Evolutionary conservation across 2,797 vertebrate genomes (phyloP).

Genomic region (Sorex maritimensis): DNA sequence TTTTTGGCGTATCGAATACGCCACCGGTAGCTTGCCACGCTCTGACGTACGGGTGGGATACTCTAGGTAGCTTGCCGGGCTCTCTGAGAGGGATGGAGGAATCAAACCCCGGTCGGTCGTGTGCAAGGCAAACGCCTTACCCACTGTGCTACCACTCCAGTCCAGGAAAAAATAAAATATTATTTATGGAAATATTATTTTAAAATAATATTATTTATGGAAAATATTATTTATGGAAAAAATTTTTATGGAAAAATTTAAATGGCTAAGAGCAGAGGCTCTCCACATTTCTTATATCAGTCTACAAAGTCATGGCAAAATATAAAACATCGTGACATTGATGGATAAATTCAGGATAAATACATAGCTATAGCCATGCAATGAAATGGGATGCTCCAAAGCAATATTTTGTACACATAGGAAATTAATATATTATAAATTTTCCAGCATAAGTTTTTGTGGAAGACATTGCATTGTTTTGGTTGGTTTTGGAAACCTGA

Average conservation of each 20-base stretch:
- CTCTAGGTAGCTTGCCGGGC: too few species aligned
- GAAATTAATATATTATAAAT: conserved; percentile 9
- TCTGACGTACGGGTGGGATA: too few species aligned
- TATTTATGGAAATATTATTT: background rate
- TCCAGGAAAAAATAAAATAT: background rate
- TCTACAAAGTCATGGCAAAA: conserved; percentile 1
- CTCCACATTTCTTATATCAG: background rate
- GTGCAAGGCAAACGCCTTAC: too few species aligned
- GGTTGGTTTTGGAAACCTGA: background rate
- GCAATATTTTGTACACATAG: background rate
- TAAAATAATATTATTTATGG: background rate
- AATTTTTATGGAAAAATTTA: background rate
- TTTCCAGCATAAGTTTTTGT: background rate
- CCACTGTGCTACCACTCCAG: too few species aligned
- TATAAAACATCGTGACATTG: conserved; percentile 9
- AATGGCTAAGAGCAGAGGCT: background rate
- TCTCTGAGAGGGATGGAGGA: too few species aligned
- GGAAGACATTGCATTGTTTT: background rate
- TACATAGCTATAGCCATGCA: background rate
- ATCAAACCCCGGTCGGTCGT: too few species aligned
- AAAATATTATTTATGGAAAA: background rate
- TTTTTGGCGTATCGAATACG: too few species aligned
- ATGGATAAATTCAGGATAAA: background rate
- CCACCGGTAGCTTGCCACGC: too few species aligned
- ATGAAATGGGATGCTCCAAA: background rate